Base-by-base conservation (phyloP, 2,113 vertebrate species). In the Raphicerus campestris region DNA sequence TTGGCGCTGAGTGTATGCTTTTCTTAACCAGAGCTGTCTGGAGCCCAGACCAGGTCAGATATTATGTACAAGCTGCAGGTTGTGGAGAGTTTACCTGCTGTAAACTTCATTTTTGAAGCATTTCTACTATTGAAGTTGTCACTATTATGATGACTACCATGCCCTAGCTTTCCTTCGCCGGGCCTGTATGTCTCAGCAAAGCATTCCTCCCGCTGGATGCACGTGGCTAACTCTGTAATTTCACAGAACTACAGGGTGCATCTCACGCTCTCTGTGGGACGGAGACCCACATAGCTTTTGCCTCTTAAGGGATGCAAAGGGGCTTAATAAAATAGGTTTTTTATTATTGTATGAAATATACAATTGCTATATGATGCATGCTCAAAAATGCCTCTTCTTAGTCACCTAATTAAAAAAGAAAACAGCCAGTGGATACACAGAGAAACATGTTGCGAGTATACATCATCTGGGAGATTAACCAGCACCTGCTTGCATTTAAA, bases 31-130 rank as follows among this genome's bases (percentile, higher is more conserved):
- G 82, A 60, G 75, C 73, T 92, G 80, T 95, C 66, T 86, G 61
- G 92, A 91, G 97, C 81, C 61, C 84, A 49, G 85, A 88, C 47
- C 82, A 91, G 91, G 94, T 70, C 90, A 97, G 85, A 93, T 82
- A 95, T 96, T 89, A 93, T 93, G 91, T 93, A 86, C 35, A 55
- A 96, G 26, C 87, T 88, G 61, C 82, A 80, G 77, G 85, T 45
- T 94, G 30, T 83, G 32, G 77, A 66, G 78, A 82, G 56, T 55
- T 47, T 91, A 26, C 39, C 92, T 97, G 56, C 81, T 94, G 70
- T 55, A 96, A 83, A 83, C 55, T 90, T 94, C 14, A 56, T 60
- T 92, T 97, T 20, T 90, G 60, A 87, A 87, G 78, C 30, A 83
- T 93, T 96, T 89, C 82, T 91, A 35, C 58, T 95, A 73, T 93